These are phyloP conservation scores for Phorcus lineatus DNA, from an alignment of 2,888 invertebrate species.

Conservation along the genomic window DNA sequence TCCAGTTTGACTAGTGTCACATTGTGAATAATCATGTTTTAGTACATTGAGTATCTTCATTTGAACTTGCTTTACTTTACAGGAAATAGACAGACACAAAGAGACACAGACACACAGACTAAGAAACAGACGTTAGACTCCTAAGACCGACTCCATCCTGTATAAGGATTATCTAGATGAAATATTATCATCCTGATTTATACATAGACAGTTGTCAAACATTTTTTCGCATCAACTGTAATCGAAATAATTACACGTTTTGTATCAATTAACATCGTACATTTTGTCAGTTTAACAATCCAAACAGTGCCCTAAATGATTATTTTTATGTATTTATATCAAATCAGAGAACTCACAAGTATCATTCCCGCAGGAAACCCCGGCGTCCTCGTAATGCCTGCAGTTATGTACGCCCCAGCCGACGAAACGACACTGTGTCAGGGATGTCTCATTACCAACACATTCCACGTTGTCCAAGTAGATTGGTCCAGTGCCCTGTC, in stretches of 20 bases:
- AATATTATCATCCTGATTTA: too few relatives aligned
- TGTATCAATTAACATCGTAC: too few relatives aligned
- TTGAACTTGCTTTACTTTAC: neutral
- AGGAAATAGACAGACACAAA: neutral
- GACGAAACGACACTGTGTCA: conserved; percentile 54
- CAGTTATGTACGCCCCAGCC: conserved; percentile 59
- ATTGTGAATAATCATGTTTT: too few relatives aligned
- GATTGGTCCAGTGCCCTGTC: conserved; percentile 61
- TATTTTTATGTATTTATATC: neutral
- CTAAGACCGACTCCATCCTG: too few relatives aligned
- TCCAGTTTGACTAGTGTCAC: too few relatives aligned
- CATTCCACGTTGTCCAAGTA: conserved; percentile 63
- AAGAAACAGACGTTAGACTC: too few relatives aligned
- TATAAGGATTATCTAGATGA: too few relatives aligned
- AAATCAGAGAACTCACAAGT: conserved; percentile 1
- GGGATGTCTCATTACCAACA: conserved; percentile 47
- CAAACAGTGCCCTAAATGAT: too few relatives aligned
- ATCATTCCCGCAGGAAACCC: conserved; percentile 47
- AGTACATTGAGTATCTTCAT: neutral
- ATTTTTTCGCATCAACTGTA: too few relatives aligned
- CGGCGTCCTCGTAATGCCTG: conserved; percentile 61
- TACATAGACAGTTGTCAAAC: too few relatives aligned
- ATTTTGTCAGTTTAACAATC: too few relatives aligned
- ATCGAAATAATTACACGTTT: too few relatives aligned
- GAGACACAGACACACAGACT: neutral